Percentiles rank a stretch among this genome's conserved stretches.
Conservation (phyloP, 2,888 invertebrate species). For the Amaurobius ferox region DNA sequence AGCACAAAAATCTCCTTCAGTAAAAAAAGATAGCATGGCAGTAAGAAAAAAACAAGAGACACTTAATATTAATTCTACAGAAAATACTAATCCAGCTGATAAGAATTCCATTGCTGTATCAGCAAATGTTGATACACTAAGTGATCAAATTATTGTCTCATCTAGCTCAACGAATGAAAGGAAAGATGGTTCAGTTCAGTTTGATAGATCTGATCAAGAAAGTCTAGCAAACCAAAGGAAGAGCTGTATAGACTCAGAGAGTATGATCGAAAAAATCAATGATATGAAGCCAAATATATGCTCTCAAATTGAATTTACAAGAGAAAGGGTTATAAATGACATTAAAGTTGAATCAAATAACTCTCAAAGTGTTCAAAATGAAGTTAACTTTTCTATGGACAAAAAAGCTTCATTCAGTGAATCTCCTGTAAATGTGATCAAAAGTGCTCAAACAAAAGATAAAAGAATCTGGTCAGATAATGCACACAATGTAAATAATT, state of each 20-base stretch:
- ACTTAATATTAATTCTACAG: slow-evolving; percentile 15
- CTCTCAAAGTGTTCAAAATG: slow-evolving; percentile 21
- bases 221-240: slow-evolving; percentile 47
- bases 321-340: slow-evolving; percentile 36
- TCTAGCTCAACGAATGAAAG: slow-evolving; percentile 48
- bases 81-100: slow-evolving; percentile 39
- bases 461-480: slow-evolving; percentile 24
- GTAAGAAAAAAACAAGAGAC: slow-evolving; percentile 5
- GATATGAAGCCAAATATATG: slow-evolving; percentile 2
- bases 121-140: slow-evolving; percentile 44
- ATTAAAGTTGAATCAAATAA: slow-evolving; percentile 27
- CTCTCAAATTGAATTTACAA: slow-evolving; percentile 26
- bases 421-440: slow-evolving; percentile 17
- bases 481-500: slow-evolving; percentile 11
- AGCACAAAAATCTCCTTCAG: slow-evolving; percentile 54
- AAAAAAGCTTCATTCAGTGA: slow-evolving; percentile 22
- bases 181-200: slow-evolving; percentile 35
- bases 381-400: slow-evolving; percentile 4
- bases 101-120: slow-evolving; percentile 43
- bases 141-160: slow-evolving; percentile 27
- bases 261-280: slow-evolving; percentile 12
- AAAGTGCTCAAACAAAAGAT: slow-evolving; percentile 50
- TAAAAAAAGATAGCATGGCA: slow-evolving; percentile 13
- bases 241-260: slow-evolving; percentile 18
- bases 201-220: slow-evolving; percentile 24